These are phyloP conservation scores for Oreotrochilus melanogaster DNA, from an alignment of 2,113 vertebrate genomes.

Conservation along the genomic window DNA sequence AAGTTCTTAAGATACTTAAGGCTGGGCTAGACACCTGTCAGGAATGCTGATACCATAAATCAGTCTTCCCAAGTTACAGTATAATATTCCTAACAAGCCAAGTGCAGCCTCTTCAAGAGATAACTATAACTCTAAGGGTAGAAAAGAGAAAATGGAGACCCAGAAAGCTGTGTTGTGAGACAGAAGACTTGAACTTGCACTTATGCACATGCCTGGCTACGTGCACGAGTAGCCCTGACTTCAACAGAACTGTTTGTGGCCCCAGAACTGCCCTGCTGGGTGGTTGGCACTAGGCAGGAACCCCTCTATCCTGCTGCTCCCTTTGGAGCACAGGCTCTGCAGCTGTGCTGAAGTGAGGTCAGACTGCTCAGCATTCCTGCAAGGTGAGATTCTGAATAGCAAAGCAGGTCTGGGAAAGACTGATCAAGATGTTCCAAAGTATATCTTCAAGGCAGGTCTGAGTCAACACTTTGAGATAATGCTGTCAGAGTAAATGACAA, in stretches of 20 bases:
- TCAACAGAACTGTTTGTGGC: background rate
- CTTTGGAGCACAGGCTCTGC: fast-evolving
- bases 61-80: background rate
- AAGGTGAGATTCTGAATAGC: background rate
- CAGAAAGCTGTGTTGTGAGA: background rate
- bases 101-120: background rate
- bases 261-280: background rate
- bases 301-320: background rate
- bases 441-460: background rate
- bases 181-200: background rate
- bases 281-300: background rate
- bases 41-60: background rate
- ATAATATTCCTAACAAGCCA: background rate
- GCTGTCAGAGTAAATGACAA: conserved; percentile 14
- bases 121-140: background rate
- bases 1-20: background rate
- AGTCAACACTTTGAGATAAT: conserved; percentile 18
- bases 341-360: background rate
- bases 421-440: conserved; percentile 25
- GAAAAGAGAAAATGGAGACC: background rate
- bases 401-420: background rate
- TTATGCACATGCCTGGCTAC: background rate
- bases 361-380: background rate
- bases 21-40: background rate
- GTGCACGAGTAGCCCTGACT: background rate